Evolutionary conservation across 92 coral and sea anemone species (phyloP).

Genomic region (Zoanthus sociatus): DNA sequence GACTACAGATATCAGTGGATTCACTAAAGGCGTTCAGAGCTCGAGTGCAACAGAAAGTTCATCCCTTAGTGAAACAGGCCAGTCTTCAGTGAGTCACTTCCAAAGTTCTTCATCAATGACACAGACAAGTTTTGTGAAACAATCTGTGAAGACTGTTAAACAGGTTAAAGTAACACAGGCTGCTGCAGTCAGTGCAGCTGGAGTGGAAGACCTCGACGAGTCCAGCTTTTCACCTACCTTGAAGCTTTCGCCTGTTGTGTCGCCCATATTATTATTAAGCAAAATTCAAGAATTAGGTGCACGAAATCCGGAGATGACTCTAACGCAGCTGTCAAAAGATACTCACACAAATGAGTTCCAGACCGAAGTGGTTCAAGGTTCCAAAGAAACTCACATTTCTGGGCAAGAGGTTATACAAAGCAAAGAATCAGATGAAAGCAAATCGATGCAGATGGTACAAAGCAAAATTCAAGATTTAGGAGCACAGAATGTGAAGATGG

Average conservation of each 20-base stretch:
- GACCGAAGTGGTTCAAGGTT: not conserved
- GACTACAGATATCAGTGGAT: not conserved
- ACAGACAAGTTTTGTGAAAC: conserved; percentile 26
- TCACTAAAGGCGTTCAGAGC: not conserved
- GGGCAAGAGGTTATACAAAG: not conserved
- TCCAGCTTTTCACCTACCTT: not conserved
- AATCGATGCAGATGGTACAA: conserved; percentile 7
- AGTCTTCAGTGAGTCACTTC: conserved; percentile 6
- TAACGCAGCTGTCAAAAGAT: not conserved
- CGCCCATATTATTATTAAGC: not conserved
- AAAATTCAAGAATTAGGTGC: conserved; percentile 16
- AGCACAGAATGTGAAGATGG: not conserved
- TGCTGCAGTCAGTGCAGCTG: not conserved
- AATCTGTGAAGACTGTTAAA: not conserved
- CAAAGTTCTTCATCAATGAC: conserved; percentile 17
- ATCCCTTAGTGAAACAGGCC: conserved; percentile 1
- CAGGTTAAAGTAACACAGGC: conserved; percentile 12
- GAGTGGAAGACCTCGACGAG: conserved; percentile 19
- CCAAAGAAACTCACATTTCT: not conserved
- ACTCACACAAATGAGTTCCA: conserved; percentile 1
- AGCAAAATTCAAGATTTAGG: conserved; percentile 19
- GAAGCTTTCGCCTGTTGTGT: not conserved
- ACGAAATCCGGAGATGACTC: not conserved
- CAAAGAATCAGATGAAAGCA: not conserved
- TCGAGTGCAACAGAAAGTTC: not conserved